A percentile compares a stretch with the other conserved stretches of the same genome.
Evolutionary conservation across 2,888 invertebrate species (phyloP).

Genomic region (Synanthedon andrenaeformis): DNA sequence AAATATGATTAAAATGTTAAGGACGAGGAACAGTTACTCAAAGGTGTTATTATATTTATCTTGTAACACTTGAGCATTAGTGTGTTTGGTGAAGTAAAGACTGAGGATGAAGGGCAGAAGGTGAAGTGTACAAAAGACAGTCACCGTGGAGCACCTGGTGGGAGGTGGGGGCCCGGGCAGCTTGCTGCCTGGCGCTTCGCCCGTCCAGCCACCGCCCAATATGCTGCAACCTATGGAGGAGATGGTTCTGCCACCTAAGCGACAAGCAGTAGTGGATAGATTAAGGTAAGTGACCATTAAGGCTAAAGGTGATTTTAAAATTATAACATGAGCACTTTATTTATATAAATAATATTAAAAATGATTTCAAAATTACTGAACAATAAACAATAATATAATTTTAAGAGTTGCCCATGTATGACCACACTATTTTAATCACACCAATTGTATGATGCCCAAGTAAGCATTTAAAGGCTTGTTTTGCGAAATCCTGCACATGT

Average conservation of each 20-base stretch:
- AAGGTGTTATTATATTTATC: constrained; percentile 44
- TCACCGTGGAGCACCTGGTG: constrained; percentile 82
- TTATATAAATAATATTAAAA: no score
- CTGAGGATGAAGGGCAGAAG: constrained; percentile 41
- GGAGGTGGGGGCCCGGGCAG: constrained; percentile 79
- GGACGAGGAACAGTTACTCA: constrained; percentile 48
- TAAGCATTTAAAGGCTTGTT: no score
- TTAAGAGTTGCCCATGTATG: no score
- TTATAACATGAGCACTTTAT: no score
- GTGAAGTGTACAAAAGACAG: constrained; percentile 29
- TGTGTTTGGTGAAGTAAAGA: constrained; percentile 12
- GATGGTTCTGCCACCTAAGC: constrained; percentile 83
- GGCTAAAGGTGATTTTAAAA: not conserved
- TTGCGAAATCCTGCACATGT: no score
- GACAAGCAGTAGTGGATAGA: constrained; percentile 89
- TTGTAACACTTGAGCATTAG: constrained; percentile 46
- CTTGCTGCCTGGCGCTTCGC: constrained; percentile 73
- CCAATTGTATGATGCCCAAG: no score
- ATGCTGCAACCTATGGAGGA: constrained; percentile 73
- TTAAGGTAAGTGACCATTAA: constrained; percentile 59
- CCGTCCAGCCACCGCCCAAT: constrained; percentile 73
- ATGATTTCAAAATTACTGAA: not conserved
- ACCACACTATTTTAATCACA: no score
- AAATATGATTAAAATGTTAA: constrained; percentile 38
- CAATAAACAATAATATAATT: no score